Evolutionary conservation across 2,888 invertebrate species (phyloP), one percentile per base, ranked within the genome.

Genomic region (Aspidiotus destructor): DNA sequence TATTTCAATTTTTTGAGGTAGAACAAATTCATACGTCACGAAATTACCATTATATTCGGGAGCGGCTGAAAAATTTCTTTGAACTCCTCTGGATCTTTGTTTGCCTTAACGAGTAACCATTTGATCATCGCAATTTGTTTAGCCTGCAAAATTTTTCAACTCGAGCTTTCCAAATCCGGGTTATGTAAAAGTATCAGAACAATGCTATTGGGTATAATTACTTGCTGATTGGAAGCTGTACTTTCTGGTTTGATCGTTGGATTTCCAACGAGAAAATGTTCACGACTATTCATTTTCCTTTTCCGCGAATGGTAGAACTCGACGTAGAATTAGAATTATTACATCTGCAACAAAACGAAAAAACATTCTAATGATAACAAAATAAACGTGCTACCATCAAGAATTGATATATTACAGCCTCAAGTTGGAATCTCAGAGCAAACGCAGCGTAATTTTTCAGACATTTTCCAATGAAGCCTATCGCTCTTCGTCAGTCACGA

Each of bases 81-180:
- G 73, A 95, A 84, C 79, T 95, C 93, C 77, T 91, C 88, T 74
- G 95, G 95, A 78, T 88, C 90, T 81, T 87, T 85, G 82, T 93
- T 92, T 72, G 95, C 93, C 83, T 96, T 96, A 75, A 92, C 89
- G 74, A 96, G 83, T 75, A 97, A 86, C 96, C 96, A 97, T 84
- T 93, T 90, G 76, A 96, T 86, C 76, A 94, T 93, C 77, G 94
- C 92, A 80, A 91, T 85, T 80, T 95, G 92, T 82, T 94, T 93
- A 75, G 95, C 94, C 95, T 96, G 85, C 28, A 79, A 69, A 28
- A 28, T 28, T 28, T 28, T 28, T 28, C 28, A 28, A 28, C 28
- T 3, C 5, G 2, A 28, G 28, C 5, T 28, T 28, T 28, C 28
- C 28, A 28, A 28, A 28, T 28, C 28, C 28, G 5, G 28, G 28